Conservation (phyloP, 2,888 invertebrate genomes). For the Cantharis flavilabris region DNA sequence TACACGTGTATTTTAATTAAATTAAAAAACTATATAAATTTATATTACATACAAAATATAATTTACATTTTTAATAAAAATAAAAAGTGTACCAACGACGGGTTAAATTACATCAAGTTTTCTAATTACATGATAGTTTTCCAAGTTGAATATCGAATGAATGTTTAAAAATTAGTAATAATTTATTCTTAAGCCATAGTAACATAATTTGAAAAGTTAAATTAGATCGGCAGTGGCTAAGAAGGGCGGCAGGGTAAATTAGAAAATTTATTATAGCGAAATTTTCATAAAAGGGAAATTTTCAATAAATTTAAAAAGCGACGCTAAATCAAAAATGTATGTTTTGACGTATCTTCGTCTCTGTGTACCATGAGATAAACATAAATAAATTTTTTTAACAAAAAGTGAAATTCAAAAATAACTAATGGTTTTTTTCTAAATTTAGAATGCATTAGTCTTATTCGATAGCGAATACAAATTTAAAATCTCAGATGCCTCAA, state of each 20-base stretch:
- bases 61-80: too few relatives aligned
- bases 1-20: too few relatives aligned
- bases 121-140: neutral
- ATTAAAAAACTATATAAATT: too few relatives aligned
- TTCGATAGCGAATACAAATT: neutral
- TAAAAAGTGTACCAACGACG: too few relatives aligned
- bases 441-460: neutral
- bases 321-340: neutral
- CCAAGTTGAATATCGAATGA: too few relatives aligned
- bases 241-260: neutral
- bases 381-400: neutral
- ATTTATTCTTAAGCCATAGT: too few relatives aligned
- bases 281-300: neutral
- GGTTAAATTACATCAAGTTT: too few relatives aligned
- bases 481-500: neutral
- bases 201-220: too few relatives aligned
- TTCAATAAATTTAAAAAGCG: neutral
- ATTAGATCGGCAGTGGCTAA: neutral
- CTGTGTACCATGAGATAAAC: neutral
- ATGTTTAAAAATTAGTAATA: too few relatives aligned
- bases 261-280: neutral
- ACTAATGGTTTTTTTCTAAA: neutral
- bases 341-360: neutral
- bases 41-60: too few relatives aligned
- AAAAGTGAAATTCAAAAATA: neutral